phyloP scores from a whole-genome alignment of 2,888 invertebrate species.

The Spisula solida region DNA sequence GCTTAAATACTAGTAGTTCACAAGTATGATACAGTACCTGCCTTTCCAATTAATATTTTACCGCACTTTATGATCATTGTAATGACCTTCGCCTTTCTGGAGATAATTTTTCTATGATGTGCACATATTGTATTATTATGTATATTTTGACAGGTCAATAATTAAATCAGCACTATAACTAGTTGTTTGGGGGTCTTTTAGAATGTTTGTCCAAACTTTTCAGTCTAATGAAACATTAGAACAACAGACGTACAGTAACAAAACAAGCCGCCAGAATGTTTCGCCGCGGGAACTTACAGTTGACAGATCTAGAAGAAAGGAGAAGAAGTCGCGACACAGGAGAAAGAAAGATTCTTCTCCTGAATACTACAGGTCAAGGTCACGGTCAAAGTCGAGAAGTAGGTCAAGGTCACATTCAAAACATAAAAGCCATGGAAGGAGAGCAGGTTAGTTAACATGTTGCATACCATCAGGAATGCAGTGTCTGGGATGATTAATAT shows the following conservation, averaged over 20 bases:
- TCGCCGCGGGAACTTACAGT: slow-evolving; percentile 64
- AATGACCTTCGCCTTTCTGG: no score
- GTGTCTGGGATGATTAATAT: no score
- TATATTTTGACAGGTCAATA: background rate
- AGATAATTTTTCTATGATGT: no score
- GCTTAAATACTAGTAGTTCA: no score
- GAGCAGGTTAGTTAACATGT: slow-evolving; percentile 54
- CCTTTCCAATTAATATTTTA: no score
- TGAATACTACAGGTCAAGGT: slow-evolving; percentile 70
- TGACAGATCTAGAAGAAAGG: slow-evolving; percentile 72
- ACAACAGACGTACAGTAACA: slow-evolving; percentile 39
- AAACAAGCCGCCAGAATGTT: slow-evolving; percentile 53
- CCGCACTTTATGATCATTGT: no score
- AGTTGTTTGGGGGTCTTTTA: background rate
- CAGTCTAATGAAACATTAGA: slow-evolving; percentile 31
- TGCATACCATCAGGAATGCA: background rate
- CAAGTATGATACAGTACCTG: no score
- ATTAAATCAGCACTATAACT: background rate
- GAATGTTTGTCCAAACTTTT: background rate
- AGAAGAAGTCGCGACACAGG: slow-evolving; percentile 65
- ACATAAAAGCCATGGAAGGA: slow-evolving; percentile 66
- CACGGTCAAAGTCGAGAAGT: slow-evolving; percentile 79
- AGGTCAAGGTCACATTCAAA: slow-evolving; percentile 76
- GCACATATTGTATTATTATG: no score
- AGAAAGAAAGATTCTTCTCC: slow-evolving; percentile 57